Base-by-base conservation (phyloP, 2,888 invertebrate genomes). In the Choristoneura rosaceana region DNA sequence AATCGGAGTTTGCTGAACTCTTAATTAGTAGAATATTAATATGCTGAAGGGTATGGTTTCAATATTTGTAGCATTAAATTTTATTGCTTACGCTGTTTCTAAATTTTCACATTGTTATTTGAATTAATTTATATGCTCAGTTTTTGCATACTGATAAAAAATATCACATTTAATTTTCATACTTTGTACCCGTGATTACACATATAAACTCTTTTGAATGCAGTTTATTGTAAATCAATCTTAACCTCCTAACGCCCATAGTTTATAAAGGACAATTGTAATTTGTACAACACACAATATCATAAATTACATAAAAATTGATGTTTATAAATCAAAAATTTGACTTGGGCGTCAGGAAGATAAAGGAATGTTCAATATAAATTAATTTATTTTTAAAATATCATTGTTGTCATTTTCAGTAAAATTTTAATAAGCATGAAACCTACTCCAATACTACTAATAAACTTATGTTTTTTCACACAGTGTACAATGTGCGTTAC, bases 1-100 rank as follows among this genome's bases (percentile, higher is more conserved):
- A 63, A 33, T 64, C 47, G 47, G 15, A 64, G 50, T 64, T 47
- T 33, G 33, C 10, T 33, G 34, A 64, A 64, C 64, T 64, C 64
- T 34, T 64, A 64, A 64, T 64, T 47, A 64, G 34, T 64, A 10
- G 34, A 50, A 15, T 10, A 61, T 41, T 61, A 61, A 61, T 41
- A 41, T 59, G 38, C 33, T 38, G 59, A 59, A 59, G 59, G 17
- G 33, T 55, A 17, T 63, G 62, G 62, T 65, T 66, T 55, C 12
- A 66, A 66, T 58, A 55, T 66, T 58, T 66, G 38, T 58, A 55
- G 12, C 65, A 12, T 17, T n/a, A 65, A 41, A 17, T 17, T 55
- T 55, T 66, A 25, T n/a, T 66, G 55, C 34, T 43, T 3, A 15
- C 14, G 38, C 47, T 47, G 63, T 64, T 50, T 58, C 58, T 15